Conservation (phyloP, 1,140 invertebrate species). For the Sarcophaga bullata region DNA sequence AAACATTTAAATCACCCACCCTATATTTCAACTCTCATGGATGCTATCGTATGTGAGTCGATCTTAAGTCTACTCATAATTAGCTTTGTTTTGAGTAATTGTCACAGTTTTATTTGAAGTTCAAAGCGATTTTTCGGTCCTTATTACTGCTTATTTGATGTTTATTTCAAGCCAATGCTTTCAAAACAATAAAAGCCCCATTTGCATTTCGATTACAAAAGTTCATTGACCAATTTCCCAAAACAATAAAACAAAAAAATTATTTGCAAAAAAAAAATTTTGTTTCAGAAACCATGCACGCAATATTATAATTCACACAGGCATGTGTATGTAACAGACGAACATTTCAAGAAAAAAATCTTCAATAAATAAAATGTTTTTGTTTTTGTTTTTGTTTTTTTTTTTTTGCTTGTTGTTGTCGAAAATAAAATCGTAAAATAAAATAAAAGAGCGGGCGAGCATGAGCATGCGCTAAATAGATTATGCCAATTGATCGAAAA, state of each 20-base stretch:
- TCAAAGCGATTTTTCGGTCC: no score
- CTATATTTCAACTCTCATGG: no score
- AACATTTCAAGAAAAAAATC: neutral
- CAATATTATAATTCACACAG: neutral
- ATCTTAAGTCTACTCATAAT: no score
- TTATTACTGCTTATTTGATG: no score
- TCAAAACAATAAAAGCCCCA: neutral
- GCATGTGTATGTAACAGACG: neutral
- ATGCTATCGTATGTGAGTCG: no score
- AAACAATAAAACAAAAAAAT: slow-evolving; percentile 43
- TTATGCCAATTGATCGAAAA: slow-evolving; percentile 48
- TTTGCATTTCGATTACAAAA: slow-evolving; percentile 26
- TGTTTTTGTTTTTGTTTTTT: neutral
- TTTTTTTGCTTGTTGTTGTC: no score
- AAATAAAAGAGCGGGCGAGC: neutral
- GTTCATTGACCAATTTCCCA: slow-evolving; percentile 39
- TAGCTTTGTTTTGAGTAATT: no score
- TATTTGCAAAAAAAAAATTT: slow-evolving; percentile 45
- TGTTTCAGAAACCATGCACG: slow-evolving; percentile 35
- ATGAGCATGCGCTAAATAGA: slow-evolving; percentile 45
- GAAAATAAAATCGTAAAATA: neutral
- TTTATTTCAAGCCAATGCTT: neutral
- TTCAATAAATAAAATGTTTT: neutral
- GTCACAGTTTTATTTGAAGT: no score
- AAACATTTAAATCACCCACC: no score